These are phyloP conservation scores for Megalops atlanticus DNA, from an alignment of 2,113 vertebrate genomes.

Conservation along the genomic window DNA sequence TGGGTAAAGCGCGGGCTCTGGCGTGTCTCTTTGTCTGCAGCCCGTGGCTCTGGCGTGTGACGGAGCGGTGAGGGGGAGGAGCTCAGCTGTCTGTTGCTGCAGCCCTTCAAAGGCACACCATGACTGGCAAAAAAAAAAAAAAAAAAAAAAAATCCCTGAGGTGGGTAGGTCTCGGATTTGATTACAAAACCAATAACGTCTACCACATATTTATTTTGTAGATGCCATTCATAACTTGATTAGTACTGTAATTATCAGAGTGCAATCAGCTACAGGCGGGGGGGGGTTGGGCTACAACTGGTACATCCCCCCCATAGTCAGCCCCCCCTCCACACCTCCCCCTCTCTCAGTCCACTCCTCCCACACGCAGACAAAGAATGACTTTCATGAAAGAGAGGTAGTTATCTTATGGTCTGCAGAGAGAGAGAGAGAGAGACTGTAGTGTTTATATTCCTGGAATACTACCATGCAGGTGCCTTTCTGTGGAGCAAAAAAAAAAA, in stretches of 20 bases:
- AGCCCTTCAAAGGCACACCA: slow-evolving; percentile 55
- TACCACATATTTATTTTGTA: slow-evolving; percentile 54
- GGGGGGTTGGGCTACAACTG: neutral
- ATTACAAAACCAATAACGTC: slow-evolving; percentile 65
- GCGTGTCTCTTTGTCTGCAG: slow-evolving; percentile 47
- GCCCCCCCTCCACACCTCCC: neutral
- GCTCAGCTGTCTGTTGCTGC: slow-evolving; percentile 40
- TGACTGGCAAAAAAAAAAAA: slow-evolving; percentile 32
- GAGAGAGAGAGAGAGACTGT: neutral
- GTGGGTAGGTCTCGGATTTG: slow-evolving; percentile 56
- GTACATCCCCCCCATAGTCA: neutral
- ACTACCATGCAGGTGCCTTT: slow-evolving; percentile 29
- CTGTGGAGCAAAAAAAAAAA: neutral
- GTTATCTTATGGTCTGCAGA: slow-evolving; percentile 40
- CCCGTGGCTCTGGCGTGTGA: slow-evolving; percentile 40
- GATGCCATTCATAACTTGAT: slow-evolving; percentile 49
- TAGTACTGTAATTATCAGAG: slow-evolving; percentile 54
- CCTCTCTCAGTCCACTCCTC: slow-evolving; percentile 18
- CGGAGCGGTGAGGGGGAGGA: slow-evolving; percentile 10
- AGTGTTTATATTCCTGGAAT: neutral
- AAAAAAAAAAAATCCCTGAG: slow-evolving; percentile 51
- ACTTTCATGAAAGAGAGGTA: neutral
- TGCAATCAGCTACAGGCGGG: slow-evolving; percentile 31
- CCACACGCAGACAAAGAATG: slow-evolving; percentile 26
- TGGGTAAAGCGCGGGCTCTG: too few species aligned